phyloP scores from a whole-genome alignment of 1,140 invertebrate genomes.

The Rhopalosiphum padi region DNA sequence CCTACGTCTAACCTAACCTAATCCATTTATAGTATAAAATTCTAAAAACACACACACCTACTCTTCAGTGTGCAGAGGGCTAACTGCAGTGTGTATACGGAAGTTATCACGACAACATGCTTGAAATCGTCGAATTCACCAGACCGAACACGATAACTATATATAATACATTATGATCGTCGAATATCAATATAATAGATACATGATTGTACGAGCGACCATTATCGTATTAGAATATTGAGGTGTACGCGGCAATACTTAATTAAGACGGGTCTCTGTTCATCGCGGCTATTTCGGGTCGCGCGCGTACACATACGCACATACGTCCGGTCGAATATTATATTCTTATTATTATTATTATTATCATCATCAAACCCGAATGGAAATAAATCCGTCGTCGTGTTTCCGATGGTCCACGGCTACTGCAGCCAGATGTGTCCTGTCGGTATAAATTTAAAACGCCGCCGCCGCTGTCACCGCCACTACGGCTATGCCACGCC shows the following conservation, averaged over 20 bases:
- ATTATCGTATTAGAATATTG: background rate
- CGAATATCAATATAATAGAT: background rate
- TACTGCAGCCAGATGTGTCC: conserved; percentile 38
- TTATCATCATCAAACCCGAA: conserved; percentile 30
- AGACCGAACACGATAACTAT: background rate
- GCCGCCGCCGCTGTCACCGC: background rate
- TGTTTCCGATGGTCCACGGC: conserved; percentile 39
- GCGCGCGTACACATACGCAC: background rate
- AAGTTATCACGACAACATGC: background rate
- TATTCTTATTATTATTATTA: background rate
- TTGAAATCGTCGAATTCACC: background rate
- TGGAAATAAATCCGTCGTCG: conserved; percentile 57
- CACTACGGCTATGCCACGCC: background rate
- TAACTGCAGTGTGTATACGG: no score
- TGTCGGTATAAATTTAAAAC: conserved; percentile 50
- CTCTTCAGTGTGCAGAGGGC: no score
- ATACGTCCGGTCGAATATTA: conserved; percentile 40
- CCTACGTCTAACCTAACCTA: background rate
- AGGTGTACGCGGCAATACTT: background rate
- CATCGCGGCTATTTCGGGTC: background rate
- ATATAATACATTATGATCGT: background rate
- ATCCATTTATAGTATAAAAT: background rate
- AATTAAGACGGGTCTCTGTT: background rate
- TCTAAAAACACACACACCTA: no score
- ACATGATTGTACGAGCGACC: background rate